phyloP scores from a whole-genome alignment of 2,113 vertebrate species.

The Saccopteryx leptura region DNA sequence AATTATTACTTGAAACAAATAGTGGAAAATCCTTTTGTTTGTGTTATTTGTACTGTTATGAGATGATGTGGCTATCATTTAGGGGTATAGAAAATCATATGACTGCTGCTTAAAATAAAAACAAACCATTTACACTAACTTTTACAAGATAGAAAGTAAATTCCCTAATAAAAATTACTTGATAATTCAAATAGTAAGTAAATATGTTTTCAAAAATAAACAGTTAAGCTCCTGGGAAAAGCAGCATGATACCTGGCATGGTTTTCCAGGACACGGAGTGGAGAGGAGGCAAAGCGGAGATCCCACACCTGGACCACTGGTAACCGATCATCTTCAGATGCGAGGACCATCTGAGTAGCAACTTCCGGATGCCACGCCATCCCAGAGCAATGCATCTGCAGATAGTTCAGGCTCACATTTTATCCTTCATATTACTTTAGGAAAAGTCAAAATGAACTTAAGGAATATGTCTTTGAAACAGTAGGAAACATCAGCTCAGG shows the following conservation, averaged over 20 bases:
- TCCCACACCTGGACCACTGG: conserved; percentile 99
- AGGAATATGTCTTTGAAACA: conserved; percentile 13
- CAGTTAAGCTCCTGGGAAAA: background rate
- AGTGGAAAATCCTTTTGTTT: background rate
- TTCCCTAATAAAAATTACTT: background rate
- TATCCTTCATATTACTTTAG: conserved; percentile 43
- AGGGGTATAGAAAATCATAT: conserved; percentile 18
- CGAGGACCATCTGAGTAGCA: conserved; percentile 96
- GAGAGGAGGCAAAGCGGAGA: conserved; percentile 97
- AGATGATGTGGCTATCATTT: background rate
- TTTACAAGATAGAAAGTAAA: conserved; percentile 14
- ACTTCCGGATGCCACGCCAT: conserved; percentile 98
- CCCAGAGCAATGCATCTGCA: conserved; percentile 98
- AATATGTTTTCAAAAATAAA: conserved; percentile 6
- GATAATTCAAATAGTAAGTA: conserved; percentile 48
- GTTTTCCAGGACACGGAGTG: conserved; percentile 96
- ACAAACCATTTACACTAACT: background rate
- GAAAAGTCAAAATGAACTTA: conserved; percentile 14
- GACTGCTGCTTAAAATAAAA: conserved; percentile 46
- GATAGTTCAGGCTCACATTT: background rate
- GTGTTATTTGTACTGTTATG: background rate
- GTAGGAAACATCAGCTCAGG: background rate
- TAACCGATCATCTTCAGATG: conserved; percentile 97
- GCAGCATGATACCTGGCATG: conserved; percentile 92
- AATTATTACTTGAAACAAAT: conserved; percentile 34